Evolutionary conservation across 1,140 invertebrate species (phyloP), one percentile per base, ranked within the genome.

Genomic region (Hetaerina americana): DNA sequence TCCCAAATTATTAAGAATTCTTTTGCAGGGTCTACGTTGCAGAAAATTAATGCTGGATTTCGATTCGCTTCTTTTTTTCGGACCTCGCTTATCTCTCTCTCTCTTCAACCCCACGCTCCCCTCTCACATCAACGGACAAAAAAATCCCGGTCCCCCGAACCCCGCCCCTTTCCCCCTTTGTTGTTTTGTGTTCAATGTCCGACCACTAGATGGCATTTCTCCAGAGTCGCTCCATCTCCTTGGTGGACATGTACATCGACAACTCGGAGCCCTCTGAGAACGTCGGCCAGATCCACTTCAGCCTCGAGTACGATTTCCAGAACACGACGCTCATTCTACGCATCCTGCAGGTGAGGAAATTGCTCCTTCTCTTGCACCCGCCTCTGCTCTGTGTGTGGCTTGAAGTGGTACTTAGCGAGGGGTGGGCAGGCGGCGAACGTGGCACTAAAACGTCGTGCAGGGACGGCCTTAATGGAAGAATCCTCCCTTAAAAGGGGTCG

Each of bases 161-260:
- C 57, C 28, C 31, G 5, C 69, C 10, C 67, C 12, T 15, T 5
- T 67, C 27, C 69, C 31, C 27, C 29, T 74, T 71, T 75, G 70
- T 74, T 76, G 57, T 66, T 57, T 57, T 57, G 40, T 57, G 40
- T 57, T 57, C 40, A 57, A 57, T 57, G 10, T 57, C 40, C 40
- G 40, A 57, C 68, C 75, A 76, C 67, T 79, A 83, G 82, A 82
- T 81, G 80, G 85, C 90, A 76, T 92, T 92, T 80, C 86, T 92
- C 77, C 90, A 95, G 85, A 95, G 89, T 81, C 90, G 93, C 78
- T 94, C 92, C 75, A 90, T 95, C 76, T 94, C 92, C n/a, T 84
- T 95, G 85, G 92, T 94, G 79, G 93, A 95, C 79, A 95, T 95
- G 93, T 95, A 95, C 84, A 93, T 95, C 80, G 93, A 95, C 83